Conservation (phyloP, 2,888 invertebrate species). For the Halocaridina rubra region DNA sequence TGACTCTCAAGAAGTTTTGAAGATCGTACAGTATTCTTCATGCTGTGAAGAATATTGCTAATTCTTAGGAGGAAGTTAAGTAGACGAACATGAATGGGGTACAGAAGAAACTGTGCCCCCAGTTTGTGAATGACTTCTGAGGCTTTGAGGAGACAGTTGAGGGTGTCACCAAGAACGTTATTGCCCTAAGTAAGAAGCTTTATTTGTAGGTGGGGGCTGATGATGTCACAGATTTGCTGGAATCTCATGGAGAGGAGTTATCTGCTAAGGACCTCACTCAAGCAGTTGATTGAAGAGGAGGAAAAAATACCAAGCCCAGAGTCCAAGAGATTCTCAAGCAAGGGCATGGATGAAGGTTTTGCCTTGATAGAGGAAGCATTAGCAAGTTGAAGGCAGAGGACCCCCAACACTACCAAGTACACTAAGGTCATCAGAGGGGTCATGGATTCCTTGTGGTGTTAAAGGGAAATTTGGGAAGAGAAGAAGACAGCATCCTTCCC, state of each 20-base stretch:
- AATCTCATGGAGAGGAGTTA: constrained; percentile 11
- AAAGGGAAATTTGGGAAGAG: too few relatives aligned
- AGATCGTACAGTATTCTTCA: too few relatives aligned
- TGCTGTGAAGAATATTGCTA: too few relatives aligned
- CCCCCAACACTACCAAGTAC: too few relatives aligned
- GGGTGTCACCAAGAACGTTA: too few relatives aligned
- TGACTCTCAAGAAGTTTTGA: not conserved
- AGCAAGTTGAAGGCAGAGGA: not conserved
- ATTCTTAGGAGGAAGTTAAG: not conserved
- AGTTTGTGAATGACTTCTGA: not conserved
- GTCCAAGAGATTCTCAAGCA: constrained; percentile 3
- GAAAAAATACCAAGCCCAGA: constrained; percentile 5
- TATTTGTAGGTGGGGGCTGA: constrained; percentile 14
- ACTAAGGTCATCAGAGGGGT: too few relatives aligned
- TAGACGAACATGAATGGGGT: not conserved
- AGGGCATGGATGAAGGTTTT: not conserved
- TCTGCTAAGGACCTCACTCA: constrained; percentile 13
- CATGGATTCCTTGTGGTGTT: too few relatives aligned
- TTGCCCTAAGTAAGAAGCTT: not conserved
- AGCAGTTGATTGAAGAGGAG: constrained; percentile 11
- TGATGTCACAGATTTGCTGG: constrained; percentile 19
- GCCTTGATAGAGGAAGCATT: not conserved
- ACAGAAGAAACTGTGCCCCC: not conserved
- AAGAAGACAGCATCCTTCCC: too few relatives aligned
- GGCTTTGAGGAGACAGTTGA: constrained; percentile 6